Conservation (phyloP, 2,797 vertebrate genomes). For the Spheniscus humboldti region DNA sequence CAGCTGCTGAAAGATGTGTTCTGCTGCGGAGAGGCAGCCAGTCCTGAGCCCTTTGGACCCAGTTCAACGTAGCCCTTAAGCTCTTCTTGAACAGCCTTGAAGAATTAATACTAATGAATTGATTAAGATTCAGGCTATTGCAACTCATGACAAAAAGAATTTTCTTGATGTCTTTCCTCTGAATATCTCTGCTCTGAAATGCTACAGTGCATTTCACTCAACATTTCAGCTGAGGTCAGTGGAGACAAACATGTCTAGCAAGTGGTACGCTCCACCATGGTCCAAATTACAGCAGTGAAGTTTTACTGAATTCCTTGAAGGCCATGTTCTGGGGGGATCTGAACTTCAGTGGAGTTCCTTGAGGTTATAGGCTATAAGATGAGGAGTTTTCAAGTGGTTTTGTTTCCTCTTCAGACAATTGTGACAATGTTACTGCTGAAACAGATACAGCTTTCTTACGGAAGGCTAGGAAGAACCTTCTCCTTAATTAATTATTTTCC, state of each 20-base stretch:
- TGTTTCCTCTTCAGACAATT: background rate
- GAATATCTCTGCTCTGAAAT: background rate
- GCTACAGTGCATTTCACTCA: background rate
- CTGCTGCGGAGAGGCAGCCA: background rate
- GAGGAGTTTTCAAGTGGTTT: background rate
- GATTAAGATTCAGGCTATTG: background rate
- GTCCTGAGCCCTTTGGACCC: background rate
- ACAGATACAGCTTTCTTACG: background rate
- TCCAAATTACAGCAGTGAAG: background rate
- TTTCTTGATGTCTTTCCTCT: background rate
- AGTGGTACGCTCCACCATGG: accelerated
- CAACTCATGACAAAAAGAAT: background rate
- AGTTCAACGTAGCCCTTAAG: background rate
- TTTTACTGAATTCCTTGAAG: background rate
- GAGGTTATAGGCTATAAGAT: background rate
- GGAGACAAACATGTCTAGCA: background rate
- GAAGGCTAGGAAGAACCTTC: background rate
- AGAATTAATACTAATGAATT: background rate
- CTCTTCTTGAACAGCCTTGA: background rate
- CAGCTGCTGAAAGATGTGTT: background rate
- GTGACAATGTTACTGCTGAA: background rate
- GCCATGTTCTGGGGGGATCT: background rate
- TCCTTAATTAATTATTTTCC: background rate
- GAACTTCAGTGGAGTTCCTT: background rate
- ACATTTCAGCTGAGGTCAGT: background rate